Percentiles rank a stretch among this genome's conserved stretches.
phyloP scores from a whole-genome alignment of 2,888 invertebrate species.

The Liposcelis brunnea region DNA sequence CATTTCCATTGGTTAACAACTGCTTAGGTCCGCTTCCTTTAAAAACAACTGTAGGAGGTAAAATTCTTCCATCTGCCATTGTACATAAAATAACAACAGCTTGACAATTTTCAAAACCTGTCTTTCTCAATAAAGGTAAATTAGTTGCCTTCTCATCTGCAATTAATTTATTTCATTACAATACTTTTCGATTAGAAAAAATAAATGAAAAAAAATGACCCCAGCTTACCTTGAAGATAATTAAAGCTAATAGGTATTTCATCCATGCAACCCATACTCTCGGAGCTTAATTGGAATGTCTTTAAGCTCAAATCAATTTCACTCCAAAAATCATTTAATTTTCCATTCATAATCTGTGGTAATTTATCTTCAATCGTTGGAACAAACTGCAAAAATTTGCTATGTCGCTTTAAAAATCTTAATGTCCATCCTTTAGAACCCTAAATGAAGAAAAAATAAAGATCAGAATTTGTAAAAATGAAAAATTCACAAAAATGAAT shows the following conservation, averaged over 20 bases:
- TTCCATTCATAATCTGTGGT: not conserved
- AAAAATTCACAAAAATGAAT: not conserved
- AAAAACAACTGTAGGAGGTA: constrained; percentile 1
- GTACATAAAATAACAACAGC: not conserved
- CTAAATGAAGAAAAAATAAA: not conserved
- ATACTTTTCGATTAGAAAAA: not conserved
- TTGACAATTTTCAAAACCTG: not conserved
- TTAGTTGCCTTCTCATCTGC: not conserved
- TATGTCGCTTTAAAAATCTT: constrained; percentile 1
- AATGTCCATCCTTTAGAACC: constrained; percentile 5
- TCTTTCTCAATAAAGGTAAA: not conserved
- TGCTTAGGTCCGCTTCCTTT: not conserved
- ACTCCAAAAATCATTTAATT: not conserved
- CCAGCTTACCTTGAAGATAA: not conserved
- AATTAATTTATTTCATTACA: not conserved
- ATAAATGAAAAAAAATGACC: not conserved
- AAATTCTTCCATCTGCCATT: not conserved
- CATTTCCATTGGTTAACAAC: not conserved
- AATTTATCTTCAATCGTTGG: not conserved
- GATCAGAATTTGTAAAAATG: not conserved
- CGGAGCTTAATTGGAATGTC: not conserved
- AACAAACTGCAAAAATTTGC: not conserved
- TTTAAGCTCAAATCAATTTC: not conserved
- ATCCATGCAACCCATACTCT: constrained; percentile 3
- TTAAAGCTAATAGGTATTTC: constrained; percentile 4